Evolutionary conservation across 2,113 vertebrate genomes (phyloP), one percentile per base, ranked within the genome.

Genomic region (Dendropsophus ebraccatus): DNA sequence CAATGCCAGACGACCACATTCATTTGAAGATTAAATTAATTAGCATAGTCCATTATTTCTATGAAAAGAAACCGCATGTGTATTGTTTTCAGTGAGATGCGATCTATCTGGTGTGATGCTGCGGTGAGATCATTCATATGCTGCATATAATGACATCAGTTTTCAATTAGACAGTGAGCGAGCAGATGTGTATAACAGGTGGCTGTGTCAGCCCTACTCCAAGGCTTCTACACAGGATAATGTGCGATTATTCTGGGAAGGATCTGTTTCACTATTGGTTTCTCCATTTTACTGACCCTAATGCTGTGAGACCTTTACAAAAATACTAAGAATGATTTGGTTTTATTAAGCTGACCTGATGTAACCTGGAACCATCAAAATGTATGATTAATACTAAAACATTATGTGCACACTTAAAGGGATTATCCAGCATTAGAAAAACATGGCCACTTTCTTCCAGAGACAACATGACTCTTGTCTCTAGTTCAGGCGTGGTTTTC

Each of bases 171-270:
- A 13, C 41, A 6, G 25, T 47, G 23, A 7, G 17, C 0, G 35
- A 70, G 32, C 41, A 74, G 72, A 74, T 74, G 72, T 74, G 37
- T 74, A 25, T 14, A 47, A 16, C 37, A 74, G 72, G 72, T 74
- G 72, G 10, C 4, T 47, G 41, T 47, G 41, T 47, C 72, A 21
- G 41, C 16, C 16, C 67, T 12, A 1, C 7, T 16, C 35, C 67
- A 70, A 70, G 17, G 67, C 17, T 28, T 37, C 19, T 28, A 21
- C 9, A 41, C 19, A 37, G 32, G 19, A 70, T 70, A 32, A 3
- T 30, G 35, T 70, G 67, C 1, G 35, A 41, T 23, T 35, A 37
- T 32, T n/a, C 7, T 25, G 37, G 72, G 41, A 47, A 47, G 1
- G 12, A 49, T 47, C 21, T 47, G 25, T 47, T 74, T 13, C 67